Percentiles rank a stretch among this genome's conserved stretches.
Evolutionary conservation across 1,140 invertebrate species (phyloP).

Genomic region (Parapsyche elsis): DNA sequence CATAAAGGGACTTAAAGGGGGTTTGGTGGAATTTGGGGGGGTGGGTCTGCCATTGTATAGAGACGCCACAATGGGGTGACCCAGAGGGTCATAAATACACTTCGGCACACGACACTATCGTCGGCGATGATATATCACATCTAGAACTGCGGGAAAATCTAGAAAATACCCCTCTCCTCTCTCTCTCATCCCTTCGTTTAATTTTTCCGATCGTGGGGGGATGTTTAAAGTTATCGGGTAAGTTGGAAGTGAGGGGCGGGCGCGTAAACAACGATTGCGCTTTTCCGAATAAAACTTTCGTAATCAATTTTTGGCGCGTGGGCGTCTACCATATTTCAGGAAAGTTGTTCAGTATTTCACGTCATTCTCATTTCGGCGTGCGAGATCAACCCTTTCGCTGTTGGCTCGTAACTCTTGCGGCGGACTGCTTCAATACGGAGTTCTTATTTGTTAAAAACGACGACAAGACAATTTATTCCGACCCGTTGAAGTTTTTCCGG

Average conservation of each 20-base stretch:
- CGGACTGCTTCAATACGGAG: too few relatives aligned
- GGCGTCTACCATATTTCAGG: not conserved
- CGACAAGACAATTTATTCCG: too few relatives aligned
- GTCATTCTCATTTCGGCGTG: not conserved
- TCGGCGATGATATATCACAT: not conserved
- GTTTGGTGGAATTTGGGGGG: too few relatives aligned
- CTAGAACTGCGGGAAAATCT: too few relatives aligned
- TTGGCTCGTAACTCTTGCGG: not conserved
- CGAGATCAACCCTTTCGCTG: not conserved
- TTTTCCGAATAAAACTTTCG: not conserved
- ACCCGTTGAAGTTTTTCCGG: too few relatives aligned
- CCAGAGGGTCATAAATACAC: conserved; percentile 8
- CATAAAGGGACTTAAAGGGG: too few relatives aligned
- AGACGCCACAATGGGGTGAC: not conserved
- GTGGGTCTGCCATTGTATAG: not conserved
- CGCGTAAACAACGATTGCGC: too few relatives aligned
- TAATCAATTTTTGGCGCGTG: not conserved
- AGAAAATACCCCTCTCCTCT: too few relatives aligned
- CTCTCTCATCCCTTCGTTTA: too few relatives aligned
- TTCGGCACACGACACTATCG: not conserved
- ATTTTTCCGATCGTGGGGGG: too few relatives aligned
- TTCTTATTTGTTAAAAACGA: too few relatives aligned
- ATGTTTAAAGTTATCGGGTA: not conserved
- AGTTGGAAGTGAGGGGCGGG: too few relatives aligned
- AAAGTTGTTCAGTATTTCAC: not conserved